Percentiles rank a stretch among this genome's conserved stretches.
These are phyloP conservation scores for Molanna angustata DNA, from an alignment of 2,888 invertebrate genomes.

Conservation along the genomic window DNA sequence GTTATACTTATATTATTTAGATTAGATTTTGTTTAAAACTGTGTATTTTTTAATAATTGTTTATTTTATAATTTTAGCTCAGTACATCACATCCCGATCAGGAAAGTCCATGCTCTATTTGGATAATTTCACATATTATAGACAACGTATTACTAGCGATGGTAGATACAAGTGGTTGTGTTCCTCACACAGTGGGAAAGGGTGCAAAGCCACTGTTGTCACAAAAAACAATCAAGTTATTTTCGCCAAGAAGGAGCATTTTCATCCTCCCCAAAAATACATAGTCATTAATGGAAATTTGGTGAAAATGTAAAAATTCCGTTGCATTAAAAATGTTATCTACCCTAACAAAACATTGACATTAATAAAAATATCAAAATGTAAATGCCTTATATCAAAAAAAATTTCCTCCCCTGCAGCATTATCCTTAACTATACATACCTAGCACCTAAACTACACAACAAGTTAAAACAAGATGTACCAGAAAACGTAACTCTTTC, in stretches of 20 bases:
- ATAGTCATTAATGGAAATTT: constrained; percentile 9
- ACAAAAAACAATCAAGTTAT: neutral
- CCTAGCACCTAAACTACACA: too few relatives aligned
- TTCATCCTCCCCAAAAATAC: constrained; percentile 7
- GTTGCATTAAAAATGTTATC: too few relatives aligned
- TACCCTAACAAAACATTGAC: too few relatives aligned
- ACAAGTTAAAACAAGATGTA: too few relatives aligned
- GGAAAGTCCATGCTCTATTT: constrained; percentile 36
- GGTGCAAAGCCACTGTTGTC: constrained; percentile 9
- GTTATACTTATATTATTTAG: neutral
- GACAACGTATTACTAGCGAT: constrained; percentile 6
- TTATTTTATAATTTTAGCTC: constrained; percentile 6
- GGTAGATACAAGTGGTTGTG: constrained; percentile 8
- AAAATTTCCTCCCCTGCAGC: too few relatives aligned
- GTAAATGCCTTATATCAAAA: too few relatives aligned
- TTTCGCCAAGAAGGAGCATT: neutral
- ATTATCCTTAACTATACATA: too few relatives aligned
- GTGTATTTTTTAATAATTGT: too few relatives aligned
- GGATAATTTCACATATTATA: constrained; percentile 36
- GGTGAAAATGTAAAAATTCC: too few relatives aligned
- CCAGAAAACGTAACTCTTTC: too few relatives aligned
- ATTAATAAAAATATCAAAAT: too few relatives aligned
- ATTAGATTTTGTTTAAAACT: neutral
- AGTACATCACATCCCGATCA: constrained; percentile 18
- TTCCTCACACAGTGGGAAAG: neutral